Conservation (phyloP, 1,140 invertebrate genomes). For the Meloidogyne chitwoodi region DNA sequence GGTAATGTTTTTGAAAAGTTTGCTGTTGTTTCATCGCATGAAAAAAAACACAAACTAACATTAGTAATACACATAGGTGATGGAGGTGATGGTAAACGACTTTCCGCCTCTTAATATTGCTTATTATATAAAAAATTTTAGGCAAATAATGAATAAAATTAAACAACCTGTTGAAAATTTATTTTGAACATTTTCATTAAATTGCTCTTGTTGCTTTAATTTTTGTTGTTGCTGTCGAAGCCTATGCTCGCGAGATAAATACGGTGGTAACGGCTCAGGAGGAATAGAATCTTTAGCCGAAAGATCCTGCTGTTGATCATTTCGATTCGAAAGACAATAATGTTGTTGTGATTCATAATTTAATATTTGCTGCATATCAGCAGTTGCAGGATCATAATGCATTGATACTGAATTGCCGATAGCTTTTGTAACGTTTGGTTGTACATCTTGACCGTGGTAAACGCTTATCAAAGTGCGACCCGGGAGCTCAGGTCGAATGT, state of each 20-base stretch:
- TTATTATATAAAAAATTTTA: not conserved
- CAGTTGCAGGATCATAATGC: not conserved
- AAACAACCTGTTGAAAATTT: not conserved
- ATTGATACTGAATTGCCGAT: constrained; percentile 18
- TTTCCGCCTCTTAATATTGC: not conserved
- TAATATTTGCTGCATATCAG: not conserved
- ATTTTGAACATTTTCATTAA: not conserved
- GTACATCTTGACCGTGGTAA: constrained; percentile 43
- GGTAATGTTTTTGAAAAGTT: not conserved
- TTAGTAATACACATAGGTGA: not conserved
- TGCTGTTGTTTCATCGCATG: not conserved
- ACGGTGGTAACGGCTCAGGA: constrained; percentile 43
- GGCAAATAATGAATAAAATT: not conserved
- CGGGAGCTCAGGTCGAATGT: constrained; percentile 44
- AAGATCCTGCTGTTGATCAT: not conserved
- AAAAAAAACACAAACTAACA: not conserved
- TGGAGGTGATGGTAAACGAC: not conserved
- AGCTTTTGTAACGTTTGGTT: constrained; percentile 12
- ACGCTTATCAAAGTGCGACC: constrained; percentile 51
- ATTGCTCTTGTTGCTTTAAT: not conserved
- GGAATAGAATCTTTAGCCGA: constrained; percentile 43
- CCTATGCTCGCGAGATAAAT: constrained; percentile 9
- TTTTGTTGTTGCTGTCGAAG: constrained; percentile 7
- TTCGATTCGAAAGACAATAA: not conserved
- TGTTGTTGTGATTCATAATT: not conserved